Evolutionary conservation across 2,888 invertebrate species (phyloP).

Genomic region (Hirudinaria manillensis): DNA sequence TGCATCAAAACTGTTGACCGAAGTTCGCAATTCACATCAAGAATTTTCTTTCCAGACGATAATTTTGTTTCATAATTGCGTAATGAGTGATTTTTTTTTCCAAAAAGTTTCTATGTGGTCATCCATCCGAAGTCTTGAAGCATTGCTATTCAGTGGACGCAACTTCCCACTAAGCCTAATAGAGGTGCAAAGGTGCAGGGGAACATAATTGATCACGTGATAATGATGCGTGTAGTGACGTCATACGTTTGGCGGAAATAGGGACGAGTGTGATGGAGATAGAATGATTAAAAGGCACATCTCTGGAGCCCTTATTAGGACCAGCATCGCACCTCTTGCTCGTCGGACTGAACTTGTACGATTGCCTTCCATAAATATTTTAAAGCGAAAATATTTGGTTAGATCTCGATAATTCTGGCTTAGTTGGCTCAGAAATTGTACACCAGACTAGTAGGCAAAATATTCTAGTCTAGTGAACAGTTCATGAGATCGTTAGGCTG

Average conservation of each 20-base stretch:
- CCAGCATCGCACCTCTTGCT: background rate
- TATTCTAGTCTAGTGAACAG: constrained; percentile 31
- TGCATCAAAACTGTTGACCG: background rate
- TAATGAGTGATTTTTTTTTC: too few species aligned
- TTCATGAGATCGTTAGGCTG: constrained; percentile 24
- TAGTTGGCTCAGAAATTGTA: constrained; percentile 30
- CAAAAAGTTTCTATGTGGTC: too few species aligned
- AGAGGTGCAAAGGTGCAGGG: constrained; percentile 13
- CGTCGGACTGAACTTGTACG: background rate
- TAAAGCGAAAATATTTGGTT: background rate
- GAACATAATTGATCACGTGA: constrained; percentile 16
- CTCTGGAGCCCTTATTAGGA: constrained; percentile 16
- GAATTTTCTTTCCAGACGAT: too few species aligned
- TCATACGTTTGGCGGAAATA: constrained; percentile 16
- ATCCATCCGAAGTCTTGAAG: too few species aligned
- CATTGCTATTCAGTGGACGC: background rate
- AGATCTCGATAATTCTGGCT: background rate
- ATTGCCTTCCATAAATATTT: background rate
- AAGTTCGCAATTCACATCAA: too few species aligned
- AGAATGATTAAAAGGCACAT: constrained; percentile 5
- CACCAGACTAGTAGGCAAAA: constrained; percentile 29
- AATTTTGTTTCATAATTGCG: too few species aligned
- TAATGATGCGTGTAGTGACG: constrained; percentile 12
- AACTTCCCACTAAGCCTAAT: constrained; percentile 8
- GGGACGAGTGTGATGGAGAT: constrained; percentile 5